These are phyloP conservation scores for Blera fallax DNA, from an alignment of 2,888 invertebrate species.

Conservation along the genomic window DNA sequence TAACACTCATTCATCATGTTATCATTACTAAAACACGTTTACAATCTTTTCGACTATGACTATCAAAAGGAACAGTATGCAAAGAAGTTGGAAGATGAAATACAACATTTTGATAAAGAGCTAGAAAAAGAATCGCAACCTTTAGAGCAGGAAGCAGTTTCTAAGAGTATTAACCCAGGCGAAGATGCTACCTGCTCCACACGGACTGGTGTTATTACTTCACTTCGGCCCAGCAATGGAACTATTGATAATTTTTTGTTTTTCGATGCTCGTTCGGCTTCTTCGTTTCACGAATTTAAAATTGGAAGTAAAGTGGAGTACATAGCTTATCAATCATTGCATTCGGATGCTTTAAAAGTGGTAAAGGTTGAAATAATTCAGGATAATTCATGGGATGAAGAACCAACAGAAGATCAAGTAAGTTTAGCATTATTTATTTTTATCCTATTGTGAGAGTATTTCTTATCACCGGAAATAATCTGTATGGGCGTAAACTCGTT, in stretches of 20 bases:
- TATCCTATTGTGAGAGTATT: background rate
- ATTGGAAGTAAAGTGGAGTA: slow-evolving; percentile 84
- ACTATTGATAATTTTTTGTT: slow-evolving; percentile 85
- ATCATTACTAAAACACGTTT: slow-evolving; percentile 81
- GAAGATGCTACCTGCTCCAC: slow-evolving; percentile 49
- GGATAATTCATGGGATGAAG: slow-evolving; percentile 83
- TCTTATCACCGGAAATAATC: too few species aligned
- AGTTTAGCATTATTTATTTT: background rate
- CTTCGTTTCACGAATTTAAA: slow-evolving; percentile 78
- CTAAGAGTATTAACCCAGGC: background rate
- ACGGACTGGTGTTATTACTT: slow-evolving; percentile 84
- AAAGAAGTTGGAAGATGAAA: slow-evolving; percentile 81
- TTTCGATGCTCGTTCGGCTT: slow-evolving; percentile 82
- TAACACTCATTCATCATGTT: slow-evolving; percentile 80
- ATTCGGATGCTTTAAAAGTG: slow-evolving; percentile 82
- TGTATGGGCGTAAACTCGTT: too few species aligned
- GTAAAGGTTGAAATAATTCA: slow-evolving; percentile 84
- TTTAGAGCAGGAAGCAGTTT: slow-evolving; percentile 54
- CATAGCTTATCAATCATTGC: slow-evolving; percentile 82
- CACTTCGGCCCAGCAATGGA: slow-evolving; percentile 82
- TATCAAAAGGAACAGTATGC: slow-evolving; percentile 76
- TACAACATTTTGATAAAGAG: slow-evolving; percentile 81
- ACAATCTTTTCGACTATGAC: slow-evolving; percentile 80
- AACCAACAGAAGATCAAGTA: slow-evolving; percentile 79
- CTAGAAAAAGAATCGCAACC: slow-evolving; percentile 74